Evolutionary conservation across 2,797 vertebrate species (phyloP).

Genomic region (Cryptoblepharus egeriae): DNA sequence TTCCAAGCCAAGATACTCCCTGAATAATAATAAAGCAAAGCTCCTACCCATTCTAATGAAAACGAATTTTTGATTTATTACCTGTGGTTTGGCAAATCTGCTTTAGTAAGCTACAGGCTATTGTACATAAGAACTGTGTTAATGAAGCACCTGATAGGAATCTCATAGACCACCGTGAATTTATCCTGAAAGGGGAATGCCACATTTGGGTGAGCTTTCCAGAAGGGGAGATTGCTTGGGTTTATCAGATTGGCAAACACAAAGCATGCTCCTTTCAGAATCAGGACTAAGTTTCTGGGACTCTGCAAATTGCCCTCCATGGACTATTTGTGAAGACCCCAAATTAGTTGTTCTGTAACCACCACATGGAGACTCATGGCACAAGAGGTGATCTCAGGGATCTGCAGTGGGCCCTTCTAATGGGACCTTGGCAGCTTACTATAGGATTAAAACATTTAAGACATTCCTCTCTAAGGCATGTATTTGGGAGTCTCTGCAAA

Average conservation of each 20-base stretch:
- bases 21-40: constrained; percentile 29
- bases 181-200: constrained; percentile 58
- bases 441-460: too few relatives aligned
- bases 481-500: too few relatives aligned
- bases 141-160: constrained; percentile 48
- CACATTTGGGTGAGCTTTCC: constrained; percentile 59
- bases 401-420: too few relatives aligned
- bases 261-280: neutral
- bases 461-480: too few relatives aligned
- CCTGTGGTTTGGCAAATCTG: constrained; percentile 63
- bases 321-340: too few relatives aligned
- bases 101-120: constrained; percentile 56
- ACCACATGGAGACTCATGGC: too few relatives aligned
- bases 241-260: constrained; percentile 50
- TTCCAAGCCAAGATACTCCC: constrained; percentile 11
- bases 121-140: constrained; percentile 55
- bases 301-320: too few relatives aligned
- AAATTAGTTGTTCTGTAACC: too few relatives aligned
- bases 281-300: too few relatives aligned
- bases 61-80: constrained; percentile 65
- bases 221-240: constrained; percentile 52
- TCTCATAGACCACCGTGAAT: constrained; percentile 35
- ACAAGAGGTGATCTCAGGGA: too few relatives aligned
- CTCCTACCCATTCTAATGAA: constrained; percentile 38
- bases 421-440: too few relatives aligned